Percentiles rank a stretch among this genome's conserved stretches.
Conservation (phyloP, 2,797 vertebrate species). For the Arctocebus calabarensis region DNA sequence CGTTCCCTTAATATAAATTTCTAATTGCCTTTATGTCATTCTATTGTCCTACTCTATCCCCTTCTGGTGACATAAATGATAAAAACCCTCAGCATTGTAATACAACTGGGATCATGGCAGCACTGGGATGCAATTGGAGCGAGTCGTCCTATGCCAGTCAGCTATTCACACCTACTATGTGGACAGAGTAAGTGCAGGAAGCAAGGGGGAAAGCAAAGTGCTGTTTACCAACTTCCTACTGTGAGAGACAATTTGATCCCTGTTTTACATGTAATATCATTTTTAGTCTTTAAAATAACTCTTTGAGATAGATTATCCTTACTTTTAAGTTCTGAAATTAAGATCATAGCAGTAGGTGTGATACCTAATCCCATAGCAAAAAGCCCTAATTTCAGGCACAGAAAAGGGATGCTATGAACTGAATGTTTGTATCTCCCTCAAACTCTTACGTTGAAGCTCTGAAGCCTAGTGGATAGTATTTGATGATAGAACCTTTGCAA, state of each 20-base stretch:
- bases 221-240: neutral
- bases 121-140: neutral
- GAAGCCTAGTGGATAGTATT: neutral
- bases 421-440: neutral
- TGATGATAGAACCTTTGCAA: neutral
- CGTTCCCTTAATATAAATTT: conserved; percentile 19
- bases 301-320: conserved; percentile 1
- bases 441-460: neutral
- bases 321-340: conserved; percentile 10
- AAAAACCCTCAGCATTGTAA: neutral
- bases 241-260: neutral
- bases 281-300: neutral
- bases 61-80: neutral
- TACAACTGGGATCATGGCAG: neutral
- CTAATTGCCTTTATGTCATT: neutral
- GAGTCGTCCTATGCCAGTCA: neutral
- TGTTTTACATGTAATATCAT: neutral
- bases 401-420: neutral
- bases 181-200: neutral
- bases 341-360: neutral
- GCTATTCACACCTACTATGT: neutral
- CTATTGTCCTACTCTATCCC: neutral
- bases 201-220: neutral
- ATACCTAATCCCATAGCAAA: neutral
- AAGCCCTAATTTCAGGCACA: neutral